Conservation (phyloP, 1,140 invertebrate genomes). For the Cepaea nemoralis region DNA sequence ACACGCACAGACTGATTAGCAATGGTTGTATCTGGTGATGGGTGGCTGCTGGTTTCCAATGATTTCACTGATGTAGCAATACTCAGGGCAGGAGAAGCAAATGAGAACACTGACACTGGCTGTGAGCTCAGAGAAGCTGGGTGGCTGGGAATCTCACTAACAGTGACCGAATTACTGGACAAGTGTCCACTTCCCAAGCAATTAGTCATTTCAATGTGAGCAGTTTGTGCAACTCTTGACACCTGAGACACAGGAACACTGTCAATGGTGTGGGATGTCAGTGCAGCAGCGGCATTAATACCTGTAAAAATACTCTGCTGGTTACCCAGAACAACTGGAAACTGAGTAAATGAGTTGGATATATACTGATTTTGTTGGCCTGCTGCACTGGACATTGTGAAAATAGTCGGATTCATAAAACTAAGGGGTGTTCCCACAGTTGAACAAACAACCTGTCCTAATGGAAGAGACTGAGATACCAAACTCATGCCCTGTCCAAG, state of each 20-base stretch:
- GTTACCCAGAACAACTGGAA: slow-evolving; percentile 47
- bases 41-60: slow-evolving; percentile 16
- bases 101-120: slow-evolving; percentile 33
- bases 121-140: slow-evolving; percentile 8
- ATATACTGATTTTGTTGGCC: slow-evolving; percentile 40
- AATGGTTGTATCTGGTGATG: slow-evolving; percentile 28
- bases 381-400: slow-evolving; percentile 41
- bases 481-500: slow-evolving; percentile 20
- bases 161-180: background rate
- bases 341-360: slow-evolving; percentile 42
- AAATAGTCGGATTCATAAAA: slow-evolving; percentile 43
- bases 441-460: slow-evolving; percentile 37
- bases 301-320: slow-evolving; percentile 43
- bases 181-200: background rate
- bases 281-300: slow-evolving; percentile 27
- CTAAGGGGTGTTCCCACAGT: slow-evolving; percentile 23
- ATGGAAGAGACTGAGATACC: slow-evolving; percentile 32
- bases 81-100: slow-evolving; percentile 33
- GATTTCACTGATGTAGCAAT: slow-evolving; percentile 2
- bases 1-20: background rate
- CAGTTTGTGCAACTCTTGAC: background rate
- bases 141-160: background rate
- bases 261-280: slow-evolving; percentile 27
- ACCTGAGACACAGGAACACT: background rate
- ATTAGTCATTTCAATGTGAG: slow-evolving; percentile 13